Evolutionary conservation across 2,113 vertebrate species (phyloP), one percentile per base, ranked within the genome.

Genomic region (Rhadina sibilatrix): DNA sequence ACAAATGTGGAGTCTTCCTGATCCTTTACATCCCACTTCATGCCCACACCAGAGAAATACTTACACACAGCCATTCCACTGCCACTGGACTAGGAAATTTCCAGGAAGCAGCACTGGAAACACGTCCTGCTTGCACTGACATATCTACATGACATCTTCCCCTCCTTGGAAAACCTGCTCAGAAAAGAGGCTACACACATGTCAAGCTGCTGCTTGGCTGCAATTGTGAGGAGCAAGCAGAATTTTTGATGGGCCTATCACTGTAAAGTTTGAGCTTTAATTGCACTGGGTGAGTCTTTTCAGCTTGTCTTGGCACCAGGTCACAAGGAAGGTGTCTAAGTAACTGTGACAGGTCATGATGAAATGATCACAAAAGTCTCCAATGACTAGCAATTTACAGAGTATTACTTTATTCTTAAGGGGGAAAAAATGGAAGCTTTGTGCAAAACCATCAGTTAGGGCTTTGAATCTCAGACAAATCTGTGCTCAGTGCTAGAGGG

Each of bases 111-210:
- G 47, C 53, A 5, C 68, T 81, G 54, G 40, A 54, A 74, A 65
- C 1, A 1, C 0, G 0, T 83, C 50, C 59, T 69, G 4, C 59
- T 81, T 77, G 25, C 64, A 74, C 0, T 68, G 75, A 57, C 33
- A 61, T 85, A 68, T 74, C 30, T 2, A 66, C 60, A 59, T 54
- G 42, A 78, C 35, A 49, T 31, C 69, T 56, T 28, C 19, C 16
- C 47, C 76, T 59, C 60, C 64, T 40, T 46, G 60, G 56, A 56
- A 79, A 92, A 92, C 18, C 68, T 88, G 63, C 68, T 81, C 3
- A 1, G 20, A 33, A 77, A 92, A 63, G 33, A 78, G 46, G 50
- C 42, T 23, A 7, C 38, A 22, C 37, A 25, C 38, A 16, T 3
- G 52, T 61, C 47, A 70, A 64, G 64, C 22, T 70, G n/a, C 60